Percentiles rank a stretch among this genome's conserved stretches.
Evolutionary conservation across 2,888 invertebrate genomes (phyloP).

Genomic region (Cataglyphis livida): DNA sequence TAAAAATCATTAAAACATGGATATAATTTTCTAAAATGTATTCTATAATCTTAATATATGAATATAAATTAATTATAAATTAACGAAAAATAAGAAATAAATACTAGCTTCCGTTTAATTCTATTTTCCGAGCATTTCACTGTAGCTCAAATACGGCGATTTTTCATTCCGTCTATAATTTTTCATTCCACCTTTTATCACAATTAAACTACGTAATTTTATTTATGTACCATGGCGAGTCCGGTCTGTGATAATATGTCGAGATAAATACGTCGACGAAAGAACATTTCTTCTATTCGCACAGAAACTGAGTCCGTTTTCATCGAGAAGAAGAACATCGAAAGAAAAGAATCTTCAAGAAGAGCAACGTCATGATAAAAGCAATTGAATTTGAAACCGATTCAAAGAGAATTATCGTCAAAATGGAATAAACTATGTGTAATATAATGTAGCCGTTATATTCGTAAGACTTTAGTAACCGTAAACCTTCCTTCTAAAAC

Average conservation of each 20-base stretch:
- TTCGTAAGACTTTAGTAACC: neutral
- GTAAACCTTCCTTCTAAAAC: neutral
- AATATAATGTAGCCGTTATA: neutral
- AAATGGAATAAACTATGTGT: conserved; percentile 3
- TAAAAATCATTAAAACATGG: neutral
- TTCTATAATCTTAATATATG: neutral
- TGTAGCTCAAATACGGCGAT: neutral
- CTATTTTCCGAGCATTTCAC: neutral
- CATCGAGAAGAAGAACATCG: neutral
- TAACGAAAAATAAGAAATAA: neutral
- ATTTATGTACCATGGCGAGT: conserved; percentile 41
- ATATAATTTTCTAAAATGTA: neutral
- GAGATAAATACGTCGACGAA: neutral
- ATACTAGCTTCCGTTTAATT: neutral
- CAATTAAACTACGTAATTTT: conserved; percentile 55
- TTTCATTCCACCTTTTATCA: conserved; percentile 1
- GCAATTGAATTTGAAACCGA: neutral
- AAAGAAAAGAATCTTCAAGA: neutral
- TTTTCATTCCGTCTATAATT: neutral
- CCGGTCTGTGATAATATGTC: neutral
- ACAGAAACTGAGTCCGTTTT: neutral
- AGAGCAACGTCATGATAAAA: conserved; percentile 2
- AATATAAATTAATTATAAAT: neutral
- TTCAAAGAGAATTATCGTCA: neutral
- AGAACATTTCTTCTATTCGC: neutral